These are phyloP conservation scores for Scomber scombrus DNA, from an alignment of 2,113 vertebrate species.

Conservation along the genomic window DNA sequence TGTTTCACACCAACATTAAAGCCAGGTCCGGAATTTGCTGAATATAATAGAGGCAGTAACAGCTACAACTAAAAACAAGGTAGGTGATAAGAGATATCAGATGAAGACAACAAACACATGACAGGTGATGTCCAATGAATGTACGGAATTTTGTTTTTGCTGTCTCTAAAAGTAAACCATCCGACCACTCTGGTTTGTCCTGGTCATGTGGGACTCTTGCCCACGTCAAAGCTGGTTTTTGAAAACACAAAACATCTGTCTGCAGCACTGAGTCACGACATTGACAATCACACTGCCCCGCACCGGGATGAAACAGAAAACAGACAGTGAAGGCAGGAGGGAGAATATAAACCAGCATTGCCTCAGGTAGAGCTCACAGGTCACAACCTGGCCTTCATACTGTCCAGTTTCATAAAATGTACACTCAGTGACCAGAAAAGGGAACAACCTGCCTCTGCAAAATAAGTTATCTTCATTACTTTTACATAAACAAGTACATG, in stretches of 20 bases:
- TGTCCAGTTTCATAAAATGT: not conserved
- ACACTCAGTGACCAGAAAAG: not conserved
- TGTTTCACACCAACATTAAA: not conserved
- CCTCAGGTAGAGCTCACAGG: constrained; percentile 32
- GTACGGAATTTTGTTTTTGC: constrained; percentile 43
- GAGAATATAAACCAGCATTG: not conserved
- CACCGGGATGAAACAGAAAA: constrained; percentile 18
- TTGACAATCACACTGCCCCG: constrained; percentile 32
- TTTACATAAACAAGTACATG: constrained; percentile 28
- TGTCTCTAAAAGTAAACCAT: not conserved
- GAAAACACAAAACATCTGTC: constrained; percentile 35
- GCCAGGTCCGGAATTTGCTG: not conserved
- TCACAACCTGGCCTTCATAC: constrained; percentile 6
- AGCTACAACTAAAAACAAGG: constrained; percentile 11
- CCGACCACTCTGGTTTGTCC: constrained; percentile 39
- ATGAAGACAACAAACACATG: constrained; percentile 1
- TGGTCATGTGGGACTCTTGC: not conserved
- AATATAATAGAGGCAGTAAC: not conserved
- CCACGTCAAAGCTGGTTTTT: constrained; percentile 29
- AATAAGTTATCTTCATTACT: not conserved
- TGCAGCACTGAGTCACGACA: constrained; percentile 24
- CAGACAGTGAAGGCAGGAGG: constrained; percentile 7
- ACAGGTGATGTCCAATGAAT: constrained; percentile 45
- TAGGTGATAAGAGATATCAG: constrained; percentile 21
- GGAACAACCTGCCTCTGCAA: constrained; percentile 2